These are phyloP conservation scores for Microplitis demolitor DNA, from an alignment of 1,140 invertebrate species.

Conservation along the genomic window DNA sequence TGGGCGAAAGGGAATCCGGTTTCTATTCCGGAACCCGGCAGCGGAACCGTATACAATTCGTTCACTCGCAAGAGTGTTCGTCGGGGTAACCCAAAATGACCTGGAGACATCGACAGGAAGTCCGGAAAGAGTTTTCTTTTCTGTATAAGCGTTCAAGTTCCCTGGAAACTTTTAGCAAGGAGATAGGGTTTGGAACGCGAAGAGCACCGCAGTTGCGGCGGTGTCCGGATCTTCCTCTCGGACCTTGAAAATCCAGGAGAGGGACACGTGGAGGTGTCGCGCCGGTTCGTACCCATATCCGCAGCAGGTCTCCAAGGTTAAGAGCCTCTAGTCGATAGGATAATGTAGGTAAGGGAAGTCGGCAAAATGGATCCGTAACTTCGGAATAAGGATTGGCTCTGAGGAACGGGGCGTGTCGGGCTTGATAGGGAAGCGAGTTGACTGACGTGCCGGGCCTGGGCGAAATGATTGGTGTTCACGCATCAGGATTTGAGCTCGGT, in stretches of 20 bases:
- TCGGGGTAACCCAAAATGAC: constrained; percentile 70
- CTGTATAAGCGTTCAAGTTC: constrained; percentile 74
- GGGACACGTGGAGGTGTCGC: constrained; percentile 63
- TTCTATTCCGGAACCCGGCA: constrained; percentile 76
- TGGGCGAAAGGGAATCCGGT: constrained; percentile 74
- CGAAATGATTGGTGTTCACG: constrained; percentile 31
- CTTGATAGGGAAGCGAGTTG: constrained; percentile 58
- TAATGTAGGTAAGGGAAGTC: constrained; percentile 89
- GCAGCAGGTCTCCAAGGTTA: constrained; percentile 78
- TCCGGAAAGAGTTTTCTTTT: constrained; percentile 83
- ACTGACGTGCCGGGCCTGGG: constrained; percentile 53
- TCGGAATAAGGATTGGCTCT: constrained; percentile 81
- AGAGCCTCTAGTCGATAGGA: constrained; percentile 87
- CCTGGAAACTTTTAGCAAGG: constrained; percentile 76
- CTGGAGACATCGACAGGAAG: constrained; percentile 73
- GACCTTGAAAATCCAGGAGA: constrained; percentile 76
- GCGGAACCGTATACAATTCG: constrained; percentile 71
- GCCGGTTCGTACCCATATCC: constrained; percentile 49
- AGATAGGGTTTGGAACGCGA: constrained; percentile 73
- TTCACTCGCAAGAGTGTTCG: constrained; percentile 65
- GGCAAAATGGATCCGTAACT: constrained; percentile 83
- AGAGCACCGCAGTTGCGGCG: constrained; percentile 74
- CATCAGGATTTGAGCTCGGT: no score
- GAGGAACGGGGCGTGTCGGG: constrained; percentile 71
- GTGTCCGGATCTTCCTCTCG: constrained; percentile 70